These are phyloP conservation scores for Chaenocephalus aceratus DNA, from an alignment of 2,113 vertebrate genomes.

Conservation along the genomic window DNA sequence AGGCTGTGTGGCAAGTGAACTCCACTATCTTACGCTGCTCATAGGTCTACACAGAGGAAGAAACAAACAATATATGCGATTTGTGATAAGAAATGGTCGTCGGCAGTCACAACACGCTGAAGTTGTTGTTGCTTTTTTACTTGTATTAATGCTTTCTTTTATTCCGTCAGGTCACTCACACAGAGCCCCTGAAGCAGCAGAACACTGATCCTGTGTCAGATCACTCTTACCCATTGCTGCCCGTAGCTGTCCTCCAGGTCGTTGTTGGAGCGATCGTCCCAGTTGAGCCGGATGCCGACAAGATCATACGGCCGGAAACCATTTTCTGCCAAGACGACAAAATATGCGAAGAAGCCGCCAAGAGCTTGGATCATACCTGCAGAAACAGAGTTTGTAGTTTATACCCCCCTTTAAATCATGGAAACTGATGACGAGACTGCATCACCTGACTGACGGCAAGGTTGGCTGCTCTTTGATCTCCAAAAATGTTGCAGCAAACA, in stretches of 20 bases:
- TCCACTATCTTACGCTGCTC: slow-evolving; percentile 94
- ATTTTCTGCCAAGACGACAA: slow-evolving; percentile 91
- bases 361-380: slow-evolving; percentile 95
- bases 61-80: not conserved
- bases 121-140: no score
- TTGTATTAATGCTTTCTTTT: not conserved
- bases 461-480: no score
- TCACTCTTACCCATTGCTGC: slow-evolving; percentile 88
- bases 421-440: no score
- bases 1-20: slow-evolving; percentile 92
- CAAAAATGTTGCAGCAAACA: no score
- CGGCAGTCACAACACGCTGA: no score
- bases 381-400: not conserved
- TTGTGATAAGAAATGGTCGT: no score
- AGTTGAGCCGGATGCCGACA: slow-evolving; percentile 86
- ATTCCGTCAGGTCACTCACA: not conserved
- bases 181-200: not conserved
- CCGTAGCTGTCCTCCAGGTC: slow-evolving; percentile 92
- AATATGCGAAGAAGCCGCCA: slow-evolving; percentile 89
- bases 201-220: fast-evolving
- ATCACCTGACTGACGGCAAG: no score
- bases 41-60: slow-evolving; percentile 83
- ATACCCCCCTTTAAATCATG: not conserved
- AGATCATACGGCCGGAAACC: slow-evolving; percentile 85
- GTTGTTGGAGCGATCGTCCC: slow-evolving; percentile 85